These are phyloP conservation scores for Athripsodes cinereus DNA, from an alignment of 2,888 invertebrate species.

Conservation along the genomic window DNA sequence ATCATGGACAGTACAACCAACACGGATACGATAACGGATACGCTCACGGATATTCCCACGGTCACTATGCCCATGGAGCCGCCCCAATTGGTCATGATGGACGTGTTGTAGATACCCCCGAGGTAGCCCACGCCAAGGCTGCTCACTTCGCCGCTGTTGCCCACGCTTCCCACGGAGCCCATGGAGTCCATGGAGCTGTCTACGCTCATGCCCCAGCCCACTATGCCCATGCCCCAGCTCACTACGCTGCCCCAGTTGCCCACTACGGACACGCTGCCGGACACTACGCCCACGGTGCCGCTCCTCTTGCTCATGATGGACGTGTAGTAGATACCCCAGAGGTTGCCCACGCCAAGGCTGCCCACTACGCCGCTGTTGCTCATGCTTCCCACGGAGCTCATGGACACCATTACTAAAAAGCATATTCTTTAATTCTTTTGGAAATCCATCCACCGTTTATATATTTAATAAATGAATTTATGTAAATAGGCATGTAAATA, in stretches of 20 bases:
- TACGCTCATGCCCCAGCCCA: conserved; percentile 12
- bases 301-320: conserved; percentile 1
- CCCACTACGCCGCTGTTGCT: conserved; percentile 2
- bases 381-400: conserved; percentile 3
- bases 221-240: conserved; percentile 8
- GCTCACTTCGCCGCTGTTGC: conserved; percentile 35
- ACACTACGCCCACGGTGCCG: conserved; percentile 9
- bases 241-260: conserved; percentile 7
- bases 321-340: conserved; percentile 3
- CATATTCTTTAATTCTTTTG: background rate
- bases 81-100: conserved; percentile 42
- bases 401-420: conserved; percentile 5
- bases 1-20: background rate
- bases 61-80: conserved; percentile 9
- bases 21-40: background rate
- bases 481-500: too few species aligned
- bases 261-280: conserved; percentile 12
- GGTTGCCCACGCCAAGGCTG: conserved; percentile 3
- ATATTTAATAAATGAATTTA: too few species aligned
- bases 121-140: conserved; percentile 31
- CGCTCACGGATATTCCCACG: background rate
- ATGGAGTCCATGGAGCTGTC: background rate
- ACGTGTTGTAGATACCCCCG: conserved; percentile 36
- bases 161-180: conserved; percentile 10
- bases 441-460: background rate